Percentiles rank a stretch among this genome's conserved stretches.
Conservation (phyloP, 2,113 vertebrate species). For the Cavia aperea region DNA sequence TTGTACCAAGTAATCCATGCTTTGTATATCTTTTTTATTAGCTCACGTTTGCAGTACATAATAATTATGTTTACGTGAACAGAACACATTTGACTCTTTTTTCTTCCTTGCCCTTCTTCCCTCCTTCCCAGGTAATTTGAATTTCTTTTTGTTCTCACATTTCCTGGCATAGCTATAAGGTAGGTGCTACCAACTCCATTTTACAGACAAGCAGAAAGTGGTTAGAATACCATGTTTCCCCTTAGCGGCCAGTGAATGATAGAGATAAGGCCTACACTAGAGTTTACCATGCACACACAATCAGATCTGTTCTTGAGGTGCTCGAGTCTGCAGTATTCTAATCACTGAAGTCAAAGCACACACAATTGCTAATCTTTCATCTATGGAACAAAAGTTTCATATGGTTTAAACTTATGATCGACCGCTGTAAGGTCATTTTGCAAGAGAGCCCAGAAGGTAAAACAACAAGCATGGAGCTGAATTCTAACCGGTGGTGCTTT, state of each 20-base stretch:
- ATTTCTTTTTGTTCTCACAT: conserved; percentile 4
- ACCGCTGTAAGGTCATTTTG: not conserved
- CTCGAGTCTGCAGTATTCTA: not conserved
- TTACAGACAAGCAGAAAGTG: not conserved
- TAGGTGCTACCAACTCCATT: not conserved
- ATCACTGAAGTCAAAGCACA: not conserved
- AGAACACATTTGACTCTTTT: not conserved
- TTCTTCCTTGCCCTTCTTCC: not conserved
- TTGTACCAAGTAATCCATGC: not conserved
- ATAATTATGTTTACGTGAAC: not conserved
- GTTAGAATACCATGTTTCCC: not conserved
- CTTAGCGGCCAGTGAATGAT: not conserved
- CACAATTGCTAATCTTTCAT: not conserved
- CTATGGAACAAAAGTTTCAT: not conserved
- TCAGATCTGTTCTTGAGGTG: not conserved
- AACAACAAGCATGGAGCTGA: not conserved
- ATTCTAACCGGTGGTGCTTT: not conserved
- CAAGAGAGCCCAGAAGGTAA: conserved; percentile 2
- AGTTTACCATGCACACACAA: not conserved
- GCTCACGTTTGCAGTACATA: not conserved
- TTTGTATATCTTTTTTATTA: not conserved
- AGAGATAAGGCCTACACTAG: not conserved
- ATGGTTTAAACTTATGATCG: not conserved
- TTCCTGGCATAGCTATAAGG: not conserved
- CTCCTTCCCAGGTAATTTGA: not conserved